Base-by-base conservation (phyloP, 2,888 invertebrate genomes). In the Eilema sororculum region DNA sequence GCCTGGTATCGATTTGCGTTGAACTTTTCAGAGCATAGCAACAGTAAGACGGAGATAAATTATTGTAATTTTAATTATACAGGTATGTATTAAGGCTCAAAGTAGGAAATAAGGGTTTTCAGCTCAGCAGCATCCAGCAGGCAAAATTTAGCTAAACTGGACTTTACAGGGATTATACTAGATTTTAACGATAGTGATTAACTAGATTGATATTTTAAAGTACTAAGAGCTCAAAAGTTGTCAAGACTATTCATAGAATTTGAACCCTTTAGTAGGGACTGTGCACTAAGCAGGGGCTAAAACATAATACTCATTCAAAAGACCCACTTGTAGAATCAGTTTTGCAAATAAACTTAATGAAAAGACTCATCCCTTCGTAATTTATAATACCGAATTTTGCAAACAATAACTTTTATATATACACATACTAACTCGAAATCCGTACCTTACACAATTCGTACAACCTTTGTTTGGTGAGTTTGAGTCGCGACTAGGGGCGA, bases 1-100 rank as follows among this genome's bases (percentile, higher is more conserved):
- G 86, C 89, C 89, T 89, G 83, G 86, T 90, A 91, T 91, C 85
- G 91, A 93, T 92, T 87, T 83, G 75, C 82, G 77, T 79, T 82
- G 76, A 68, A 71, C 75, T 76, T 72, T 75, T 62, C 41, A 67
- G 66, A 71, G 58, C 52, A 65, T 73, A 37, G 60, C 71, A 58
- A 71, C 37, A 52, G 71, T 70, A n/a, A 71, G 71, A 65, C 71
- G n/a, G n/a, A n/a, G 68, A 67, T 1, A 10, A 24, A 41, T 41
- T 41, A 16, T 20, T 46, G 3, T 46, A 20, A 46, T 16, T 46
- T 46, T 46, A 46, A 46, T 46, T 46, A 52, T 52, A 2, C 6
- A 20, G 20, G 46, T 46, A 16, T 20, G 20, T 46, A 46, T 52
- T n/a, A 2, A 52, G 20, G 52, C n/a, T 58, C 13, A 28, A 28